phyloP scores from a whole-genome alignment of 2,113 vertebrate species.

The Catharus minimus region DNA sequence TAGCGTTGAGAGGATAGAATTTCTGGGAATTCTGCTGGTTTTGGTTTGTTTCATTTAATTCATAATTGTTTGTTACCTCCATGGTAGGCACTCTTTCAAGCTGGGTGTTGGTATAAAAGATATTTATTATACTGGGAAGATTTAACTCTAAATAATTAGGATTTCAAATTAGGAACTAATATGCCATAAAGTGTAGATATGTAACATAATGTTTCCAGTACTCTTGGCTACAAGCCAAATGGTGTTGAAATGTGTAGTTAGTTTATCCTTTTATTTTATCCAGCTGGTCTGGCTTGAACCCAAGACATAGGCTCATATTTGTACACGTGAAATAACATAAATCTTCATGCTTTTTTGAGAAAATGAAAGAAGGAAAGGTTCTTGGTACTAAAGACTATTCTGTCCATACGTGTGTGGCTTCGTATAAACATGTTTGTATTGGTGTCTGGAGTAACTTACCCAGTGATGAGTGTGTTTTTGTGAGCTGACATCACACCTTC shows the following conservation, averaged over 20 bases:
- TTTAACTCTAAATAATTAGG: neutral
- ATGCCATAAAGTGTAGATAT: neutral
- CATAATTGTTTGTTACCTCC: neutral
- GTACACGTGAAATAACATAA: neutral
- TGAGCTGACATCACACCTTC: neutral
- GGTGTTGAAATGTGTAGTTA: neutral
- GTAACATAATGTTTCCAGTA: neutral
- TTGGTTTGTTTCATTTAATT: neutral
- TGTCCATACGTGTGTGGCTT: neutral
- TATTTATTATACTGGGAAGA: neutral
- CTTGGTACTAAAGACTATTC: neutral
- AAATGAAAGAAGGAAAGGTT: neutral
- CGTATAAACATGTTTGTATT: rapidly evolving
- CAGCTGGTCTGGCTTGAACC: neutral
- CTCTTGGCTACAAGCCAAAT: neutral
- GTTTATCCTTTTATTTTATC: neutral
- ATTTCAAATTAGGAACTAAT: neutral
- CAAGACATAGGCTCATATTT: neutral
- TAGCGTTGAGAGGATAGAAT: neutral
- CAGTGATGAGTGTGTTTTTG: neutral
- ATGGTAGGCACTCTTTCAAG: neutral
- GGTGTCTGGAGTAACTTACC: neutral
- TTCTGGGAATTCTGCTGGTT: neutral
- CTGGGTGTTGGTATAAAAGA: neutral
- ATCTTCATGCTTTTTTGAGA: neutral